These are phyloP conservation scores for Passerculus sandwichensis DNA, from an alignment of 2,797 vertebrate species.

Conservation along the genomic window DNA sequence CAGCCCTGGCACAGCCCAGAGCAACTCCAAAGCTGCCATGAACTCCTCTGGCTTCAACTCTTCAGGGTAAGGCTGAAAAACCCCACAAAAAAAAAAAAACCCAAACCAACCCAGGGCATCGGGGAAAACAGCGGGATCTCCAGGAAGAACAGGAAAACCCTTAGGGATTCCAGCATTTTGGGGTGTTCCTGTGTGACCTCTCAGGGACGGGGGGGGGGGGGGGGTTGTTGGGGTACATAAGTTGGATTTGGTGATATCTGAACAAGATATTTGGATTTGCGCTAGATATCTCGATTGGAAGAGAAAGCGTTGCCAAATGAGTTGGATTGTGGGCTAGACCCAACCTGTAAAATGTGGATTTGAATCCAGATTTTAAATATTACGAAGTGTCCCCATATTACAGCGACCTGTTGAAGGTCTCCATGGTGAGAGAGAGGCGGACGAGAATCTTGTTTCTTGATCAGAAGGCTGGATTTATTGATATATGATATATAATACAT, in stretches of 20 bases:
- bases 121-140: neutral
- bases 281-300: conserved; percentile 2
- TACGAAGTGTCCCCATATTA: neutral
- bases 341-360: neutral
- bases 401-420: too few species aligned
- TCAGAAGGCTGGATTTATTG: too few species aligned
- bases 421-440: too few species aligned
- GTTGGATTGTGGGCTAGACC: neutral
- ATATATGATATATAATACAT: too few species aligned
- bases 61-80: conserved; percentile 81
- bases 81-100: neutral
- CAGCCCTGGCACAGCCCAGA: conserved; percentile 83
- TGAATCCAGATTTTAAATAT: neutral
- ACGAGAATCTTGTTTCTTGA: too few species aligned
- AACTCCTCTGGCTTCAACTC: conserved; percentile 82
- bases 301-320: conserved; percentile 21
- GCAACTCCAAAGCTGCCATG: conserved; percentile 82
- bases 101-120: neutral
- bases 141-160: neutral
- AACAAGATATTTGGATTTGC: neutral
- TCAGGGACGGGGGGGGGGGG: neutral
- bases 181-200: neutral
- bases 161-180: neutral
- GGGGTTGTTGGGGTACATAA: neutral
- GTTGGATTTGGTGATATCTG: neutral